Conservation (phyloP, 2,113 vertebrate species). For the Crocuta crocuta region DNA sequence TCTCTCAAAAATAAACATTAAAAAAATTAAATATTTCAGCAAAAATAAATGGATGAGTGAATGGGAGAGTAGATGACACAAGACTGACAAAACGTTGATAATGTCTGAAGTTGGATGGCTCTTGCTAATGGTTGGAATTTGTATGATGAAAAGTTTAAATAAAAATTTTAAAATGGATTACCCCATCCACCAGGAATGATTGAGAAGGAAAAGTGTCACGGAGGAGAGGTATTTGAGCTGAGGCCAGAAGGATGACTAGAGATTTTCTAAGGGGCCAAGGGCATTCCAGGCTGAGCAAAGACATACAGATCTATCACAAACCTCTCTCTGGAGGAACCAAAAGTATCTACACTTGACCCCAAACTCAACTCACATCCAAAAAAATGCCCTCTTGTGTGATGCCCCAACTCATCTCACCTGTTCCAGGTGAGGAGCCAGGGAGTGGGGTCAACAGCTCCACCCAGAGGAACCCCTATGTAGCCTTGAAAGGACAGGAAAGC, state of each 20-base stretch:
- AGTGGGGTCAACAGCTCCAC: not conserved
- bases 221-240: not conserved
- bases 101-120: not conserved
- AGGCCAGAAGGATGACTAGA: not conserved
- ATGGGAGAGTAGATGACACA: not conserved
- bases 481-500: conserved; percentile 51
- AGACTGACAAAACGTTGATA: not conserved
- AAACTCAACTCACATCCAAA: not conserved
- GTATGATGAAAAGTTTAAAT: conserved; percentile 60
- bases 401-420: not conserved
- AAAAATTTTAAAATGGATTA: conserved; percentile 31
- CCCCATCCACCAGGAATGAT: not conserved
- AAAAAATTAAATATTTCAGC: too few relatives aligned
- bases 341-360: not conserved
- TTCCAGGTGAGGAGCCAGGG: not conserved
- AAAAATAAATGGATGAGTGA: not conserved
- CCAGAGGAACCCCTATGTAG: not conserved
- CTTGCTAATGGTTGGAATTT: not conserved
- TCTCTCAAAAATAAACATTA: too few relatives aligned
- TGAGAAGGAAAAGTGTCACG: not conserved
- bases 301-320: not conserved
- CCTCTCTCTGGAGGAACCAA: not conserved
- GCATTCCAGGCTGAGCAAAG: not conserved
- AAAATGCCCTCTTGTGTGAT: not conserved
- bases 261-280: not conserved